These are phyloP conservation scores for Hemicentrotus pulcherrimus DNA, from an alignment of 35 echinoderm and acorn worm species.

Conservation along the genomic window DNA sequence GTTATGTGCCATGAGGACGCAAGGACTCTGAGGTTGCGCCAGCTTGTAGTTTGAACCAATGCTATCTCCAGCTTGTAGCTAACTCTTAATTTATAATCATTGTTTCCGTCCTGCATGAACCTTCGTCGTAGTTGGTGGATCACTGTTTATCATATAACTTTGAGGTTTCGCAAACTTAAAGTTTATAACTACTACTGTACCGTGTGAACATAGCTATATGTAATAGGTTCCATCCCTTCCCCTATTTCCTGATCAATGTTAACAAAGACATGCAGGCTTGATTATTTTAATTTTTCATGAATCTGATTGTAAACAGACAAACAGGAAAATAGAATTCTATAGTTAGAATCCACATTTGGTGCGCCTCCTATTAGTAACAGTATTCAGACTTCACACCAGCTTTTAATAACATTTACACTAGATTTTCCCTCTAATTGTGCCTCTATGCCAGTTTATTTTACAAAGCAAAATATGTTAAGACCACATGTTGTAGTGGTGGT, in stretches of 20 bases:
- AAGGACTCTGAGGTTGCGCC: no score
- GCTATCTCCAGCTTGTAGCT: no score
- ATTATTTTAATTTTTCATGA: not conserved
- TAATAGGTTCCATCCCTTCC: no score
- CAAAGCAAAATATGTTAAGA: constrained; percentile 32
- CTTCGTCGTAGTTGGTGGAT: no score
- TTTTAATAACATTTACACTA: not conserved
- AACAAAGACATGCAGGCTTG: not conserved
- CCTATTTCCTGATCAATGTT: not conserved
- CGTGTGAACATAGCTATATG: no score
- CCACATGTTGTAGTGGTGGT: not conserved
- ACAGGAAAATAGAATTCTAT: not conserved
- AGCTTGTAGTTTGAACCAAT: no score
- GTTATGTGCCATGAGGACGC: no score
- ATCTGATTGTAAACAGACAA: not conserved
- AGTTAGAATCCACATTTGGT: not conserved
- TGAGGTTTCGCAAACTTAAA: no score
- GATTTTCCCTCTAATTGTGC: not conserved
- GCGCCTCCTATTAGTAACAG: not conserved
- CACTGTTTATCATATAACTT: no score
- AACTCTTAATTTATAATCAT: no score
- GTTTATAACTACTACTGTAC: no score
- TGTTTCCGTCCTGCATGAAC: no score
- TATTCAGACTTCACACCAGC: not conserved
- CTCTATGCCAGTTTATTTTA: constrained; percentile 7